Base-by-base conservation (phyloP, 2,888 invertebrate species). In the Lissocephala sabroskyi region DNA sequence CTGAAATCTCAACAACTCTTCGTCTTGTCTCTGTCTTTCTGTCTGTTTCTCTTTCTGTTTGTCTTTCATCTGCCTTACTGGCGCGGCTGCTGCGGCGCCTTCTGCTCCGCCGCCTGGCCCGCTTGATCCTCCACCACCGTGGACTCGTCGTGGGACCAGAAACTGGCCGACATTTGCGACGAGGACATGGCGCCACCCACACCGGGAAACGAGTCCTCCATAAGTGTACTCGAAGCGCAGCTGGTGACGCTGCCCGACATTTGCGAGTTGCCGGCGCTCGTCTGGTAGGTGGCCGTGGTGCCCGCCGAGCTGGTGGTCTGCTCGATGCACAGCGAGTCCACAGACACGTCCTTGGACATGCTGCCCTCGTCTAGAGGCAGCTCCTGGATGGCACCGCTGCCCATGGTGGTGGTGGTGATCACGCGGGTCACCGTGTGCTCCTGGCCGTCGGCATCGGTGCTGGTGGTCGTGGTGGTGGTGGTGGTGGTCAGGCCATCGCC, bases 181-280 rank as follows among this genome's bases (percentile, higher is more conserved):
- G 70, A 65, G 32, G 73, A 65, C 58, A 64, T 67, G n/a, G n/a
- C n/a, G 14, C 57, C 75, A 61, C 77, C 56, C 56, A 55, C 59
- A 56, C 81, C 67, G 46, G 79, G 73, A 16, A 61, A 76, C 3
- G 81, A 78, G 48, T 82, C 82, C 17, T 94, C 93, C 45, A 94
- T 92, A 88, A 94, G 89, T 10, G 94, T 94, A 82, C 93, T 93
- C 48, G 94, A 94, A 61, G 93, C 93, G 58, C 88, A 89, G 82
- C 94, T 94, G 14, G 94, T 93, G 45, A 93, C 89, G 82, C 94
- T 94, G 45, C 93, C 93, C 1, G 94, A 93, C 91, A 93, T 93
- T 30, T 93, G 89, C 0, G 94, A 94, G 76, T 94, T 93, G 0
- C 91, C 91, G 82, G 91, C 91, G 85, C 94, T 93, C 62, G 91